A percentile compares a stretch with the other conserved stretches of the same genome.
These are phyloP conservation scores for Macropus fuliginosus DNA, from an alignment of 2,797 vertebrate genomes.

Conservation along the genomic window DNA sequence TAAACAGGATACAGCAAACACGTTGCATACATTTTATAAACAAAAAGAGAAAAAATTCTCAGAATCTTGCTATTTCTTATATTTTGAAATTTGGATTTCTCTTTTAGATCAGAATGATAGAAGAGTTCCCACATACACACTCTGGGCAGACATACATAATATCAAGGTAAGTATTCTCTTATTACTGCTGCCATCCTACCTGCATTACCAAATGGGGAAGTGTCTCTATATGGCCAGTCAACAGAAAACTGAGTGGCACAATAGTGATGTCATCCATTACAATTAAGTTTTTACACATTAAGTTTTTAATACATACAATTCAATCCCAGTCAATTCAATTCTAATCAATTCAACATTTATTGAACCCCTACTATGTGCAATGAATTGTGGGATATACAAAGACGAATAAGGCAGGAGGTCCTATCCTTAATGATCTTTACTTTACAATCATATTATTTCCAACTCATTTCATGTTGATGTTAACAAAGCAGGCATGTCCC, in stretches of 20 bases:
- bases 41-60: not conserved
- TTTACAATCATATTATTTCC: not conserved
- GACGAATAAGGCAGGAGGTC: not conserved
- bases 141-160: not conserved
- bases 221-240: not conserved
- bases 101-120: not conserved
- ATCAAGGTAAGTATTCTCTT: not conserved
- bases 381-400: not conserved
- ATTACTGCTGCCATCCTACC: not conserved
- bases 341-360: not conserved
- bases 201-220: not conserved
- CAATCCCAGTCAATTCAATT: not conserved
- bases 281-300: not conserved
- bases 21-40: not conserved
- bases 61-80: conserved; percentile 10
- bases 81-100: not conserved
- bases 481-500: not conserved
- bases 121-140: not conserved
- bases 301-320: not conserved
- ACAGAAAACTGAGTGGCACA: not conserved
- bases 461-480: not conserved
- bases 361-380: not conserved
- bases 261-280: not conserved
- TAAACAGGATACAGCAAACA: conserved; percentile 4
- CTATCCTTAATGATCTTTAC: not conserved